Conservation (phyloP, 2,888 invertebrate genomes). For the Odontothrips loti region DNA sequence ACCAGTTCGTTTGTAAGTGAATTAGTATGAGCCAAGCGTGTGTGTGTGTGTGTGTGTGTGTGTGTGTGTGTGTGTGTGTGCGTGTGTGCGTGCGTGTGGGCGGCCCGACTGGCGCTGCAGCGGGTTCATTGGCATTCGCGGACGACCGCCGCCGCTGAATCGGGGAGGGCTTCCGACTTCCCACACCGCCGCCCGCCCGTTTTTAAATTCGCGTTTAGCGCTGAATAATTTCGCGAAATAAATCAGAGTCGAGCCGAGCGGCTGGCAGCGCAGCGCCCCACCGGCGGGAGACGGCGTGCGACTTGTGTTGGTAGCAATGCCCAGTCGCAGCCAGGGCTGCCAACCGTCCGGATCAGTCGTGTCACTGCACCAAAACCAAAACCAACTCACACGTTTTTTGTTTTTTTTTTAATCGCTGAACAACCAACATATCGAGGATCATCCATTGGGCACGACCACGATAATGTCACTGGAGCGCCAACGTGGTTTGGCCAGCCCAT, state of each 20-base stretch:
- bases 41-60: neutral
- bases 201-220: conserved; percentile 20
- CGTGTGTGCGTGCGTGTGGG: neutral
- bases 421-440: no score
- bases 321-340: neutral
- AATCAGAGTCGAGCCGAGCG: neutral
- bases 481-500: no score
- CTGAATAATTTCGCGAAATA: conserved; percentile 20
- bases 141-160: no score
- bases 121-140: neutral
- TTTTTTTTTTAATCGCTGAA: no score
- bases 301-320: no score
- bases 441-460: no score
- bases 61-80: neutral
- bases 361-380: no score
- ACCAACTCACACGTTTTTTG: no score
- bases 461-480: no score
- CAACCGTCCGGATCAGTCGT: no score
- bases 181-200: neutral
- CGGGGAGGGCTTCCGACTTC: no score
- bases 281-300: neutral
- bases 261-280: neutral
- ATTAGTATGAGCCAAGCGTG: neutral
- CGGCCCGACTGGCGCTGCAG: neutral
- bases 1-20: neutral